Conservation (phyloP, 2,797 vertebrate genomes). For the Delichon dasypus region DNA sequence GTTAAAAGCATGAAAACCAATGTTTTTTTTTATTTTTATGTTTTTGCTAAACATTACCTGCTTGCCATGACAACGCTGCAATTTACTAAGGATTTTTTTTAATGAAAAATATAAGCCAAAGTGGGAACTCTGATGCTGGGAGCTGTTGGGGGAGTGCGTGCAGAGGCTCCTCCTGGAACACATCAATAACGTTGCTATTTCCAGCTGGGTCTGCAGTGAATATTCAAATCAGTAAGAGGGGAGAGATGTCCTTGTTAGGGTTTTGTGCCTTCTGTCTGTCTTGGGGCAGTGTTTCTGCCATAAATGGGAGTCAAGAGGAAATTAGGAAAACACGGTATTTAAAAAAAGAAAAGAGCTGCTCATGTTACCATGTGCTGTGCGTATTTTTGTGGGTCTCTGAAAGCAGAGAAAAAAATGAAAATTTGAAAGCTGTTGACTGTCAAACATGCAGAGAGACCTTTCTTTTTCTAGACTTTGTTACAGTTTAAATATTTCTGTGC, state of each 20-base stretch:
- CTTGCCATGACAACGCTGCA: background rate
- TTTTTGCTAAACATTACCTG: background rate
- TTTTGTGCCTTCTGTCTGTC: background rate
- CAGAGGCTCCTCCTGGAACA: background rate
- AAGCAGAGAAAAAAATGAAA: background rate
- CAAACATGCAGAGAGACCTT: background rate
- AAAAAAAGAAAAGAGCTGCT: background rate
- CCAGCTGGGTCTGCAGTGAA: background rate
- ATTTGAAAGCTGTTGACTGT: background rate
- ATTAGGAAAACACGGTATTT: background rate
- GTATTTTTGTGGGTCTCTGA: background rate
- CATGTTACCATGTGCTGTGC: rapidly evolving
- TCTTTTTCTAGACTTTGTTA: background rate
- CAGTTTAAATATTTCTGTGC: background rate
- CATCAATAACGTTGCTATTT: background rate
- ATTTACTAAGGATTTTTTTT: background rate
- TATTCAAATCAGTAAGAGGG: background rate
- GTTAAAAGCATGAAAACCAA: background rate
- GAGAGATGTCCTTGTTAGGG: background rate
- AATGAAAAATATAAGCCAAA: background rate
- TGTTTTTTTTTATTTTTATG: background rate
- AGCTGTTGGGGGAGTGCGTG: background rate
- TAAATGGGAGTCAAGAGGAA: background rate
- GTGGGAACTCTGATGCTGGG: background rate
- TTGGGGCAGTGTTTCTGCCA: background rate